These are phyloP conservation scores for Pseudonaja textilis DNA, from an alignment of 2,113 vertebrate genomes.

Conservation along the genomic window DNA sequence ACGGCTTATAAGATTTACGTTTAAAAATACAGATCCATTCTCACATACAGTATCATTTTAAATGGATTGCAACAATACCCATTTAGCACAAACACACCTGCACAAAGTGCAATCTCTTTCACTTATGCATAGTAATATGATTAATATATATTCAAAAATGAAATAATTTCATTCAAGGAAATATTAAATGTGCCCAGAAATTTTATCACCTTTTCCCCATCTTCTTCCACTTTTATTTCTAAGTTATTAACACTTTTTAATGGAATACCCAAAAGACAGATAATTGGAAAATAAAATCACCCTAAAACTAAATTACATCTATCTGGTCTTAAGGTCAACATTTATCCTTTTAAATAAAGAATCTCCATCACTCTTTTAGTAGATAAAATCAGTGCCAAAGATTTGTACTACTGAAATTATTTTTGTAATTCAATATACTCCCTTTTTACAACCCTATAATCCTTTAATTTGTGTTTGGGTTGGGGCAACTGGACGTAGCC, in stretches of 20 bases:
- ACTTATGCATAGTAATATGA: slow-evolving; percentile 73
- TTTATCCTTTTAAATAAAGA: slow-evolving; percentile 3
- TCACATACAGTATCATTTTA: slow-evolving; percentile 62
- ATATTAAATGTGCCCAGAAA: slow-evolving; percentile 53
- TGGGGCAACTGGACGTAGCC: neutral
- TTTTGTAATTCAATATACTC: slow-evolving; percentile 8
- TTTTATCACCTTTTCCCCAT: slow-evolving; percentile 30
- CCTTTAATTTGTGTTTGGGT: neutral
- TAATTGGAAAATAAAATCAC: slow-evolving; percentile 43
- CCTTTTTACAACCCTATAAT: neutral
- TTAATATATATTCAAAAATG: slow-evolving; percentile 62
- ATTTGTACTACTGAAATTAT: slow-evolving; percentile 16
- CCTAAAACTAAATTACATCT: slow-evolving; percentile 47
- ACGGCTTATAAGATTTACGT: slow-evolving; percentile 67
- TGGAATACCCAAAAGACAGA: slow-evolving; percentile 58
- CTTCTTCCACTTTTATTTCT: slow-evolving; percentile 62
- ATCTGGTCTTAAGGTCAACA: slow-evolving; percentile 36
- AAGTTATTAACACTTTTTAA: slow-evolving; percentile 48
- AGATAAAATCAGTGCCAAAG: neutral
- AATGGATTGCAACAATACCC: slow-evolving; percentile 70
- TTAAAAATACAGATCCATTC: slow-evolving; percentile 63
- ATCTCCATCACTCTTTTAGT: neutral
- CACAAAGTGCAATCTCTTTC: slow-evolving; percentile 67
- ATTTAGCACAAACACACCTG: slow-evolving; percentile 60
- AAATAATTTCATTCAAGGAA: slow-evolving; percentile 61